Evolutionary conservation across 2,797 vertebrate genomes (phyloP), one percentile per base, ranked within the genome.

Genomic region (Pteropus rufus): DNA sequence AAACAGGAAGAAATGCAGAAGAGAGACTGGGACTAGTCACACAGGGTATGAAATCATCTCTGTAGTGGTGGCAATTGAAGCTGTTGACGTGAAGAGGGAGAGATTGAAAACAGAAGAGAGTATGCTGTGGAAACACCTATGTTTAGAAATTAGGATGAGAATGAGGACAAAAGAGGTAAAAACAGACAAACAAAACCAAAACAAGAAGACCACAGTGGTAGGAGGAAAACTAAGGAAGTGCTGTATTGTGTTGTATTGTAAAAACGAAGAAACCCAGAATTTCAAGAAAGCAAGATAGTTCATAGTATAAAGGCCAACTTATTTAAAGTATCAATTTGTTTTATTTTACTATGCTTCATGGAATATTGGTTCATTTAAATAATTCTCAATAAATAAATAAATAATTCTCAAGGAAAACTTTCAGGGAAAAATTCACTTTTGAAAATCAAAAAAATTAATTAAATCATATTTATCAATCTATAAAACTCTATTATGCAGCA

Each of bases 341-440:
- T 89, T 83, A 77, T 82, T 79, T 36, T 89, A 10, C 39, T 46
- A 26, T 62, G n/a, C 34, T 83, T 92, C 49, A 11, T 80, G 19
- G 41, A 82, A 49, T 44, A 70, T 31, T 69, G 15, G 11, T 79
- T 87, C 52, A 34, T 69, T 82, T 76, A 69, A 87, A 90, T 9
- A 85, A 62, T 82, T 89, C 16, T 16, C 15, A 49, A 49, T 3
- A 16, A 16, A 49, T 2, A 49, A 16, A 49, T 16, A 49, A 49
- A 16, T 9, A 79, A 62, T 86, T 93, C 16, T 34, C 3, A 67
- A 46, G 60, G 26, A 86, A 89, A 91, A 39, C 12, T 21, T 88
- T 84, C 70, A 95, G 76, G n/a, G 79, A 86, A 84, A 77, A 70
- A 56, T 15, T 89, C 12, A 49, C 14, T 93, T 90, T 80, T 92